Conservation (phyloP, 2,797 vertebrate species). For the Poecilia wingei region DNA sequence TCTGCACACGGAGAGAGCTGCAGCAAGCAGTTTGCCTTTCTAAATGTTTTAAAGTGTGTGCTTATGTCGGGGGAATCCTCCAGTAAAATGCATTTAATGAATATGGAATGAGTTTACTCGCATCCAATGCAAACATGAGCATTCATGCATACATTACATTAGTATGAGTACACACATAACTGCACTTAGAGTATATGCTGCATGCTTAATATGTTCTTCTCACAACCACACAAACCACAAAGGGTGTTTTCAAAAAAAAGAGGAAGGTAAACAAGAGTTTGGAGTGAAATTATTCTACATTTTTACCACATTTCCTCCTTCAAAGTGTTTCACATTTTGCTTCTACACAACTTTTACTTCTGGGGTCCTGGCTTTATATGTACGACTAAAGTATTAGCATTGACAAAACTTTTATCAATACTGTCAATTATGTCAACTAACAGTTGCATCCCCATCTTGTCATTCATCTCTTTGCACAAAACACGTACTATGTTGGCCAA, state of each 20-base stretch:
- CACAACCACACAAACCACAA: conserved; percentile 6
- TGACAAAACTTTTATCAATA: not conserved
- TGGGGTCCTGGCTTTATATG: conserved; percentile 35
- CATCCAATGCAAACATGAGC: conserved; percentile 1
- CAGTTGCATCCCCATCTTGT: not conserved
- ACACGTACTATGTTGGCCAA: conserved; percentile 25
- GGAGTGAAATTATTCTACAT: conserved; percentile 61
- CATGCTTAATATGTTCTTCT: not conserved
- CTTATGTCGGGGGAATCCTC: conserved; percentile 26
- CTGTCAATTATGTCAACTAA: not conserved
- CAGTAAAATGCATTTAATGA: conserved; percentile 38
- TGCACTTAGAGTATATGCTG: conserved; percentile 10
- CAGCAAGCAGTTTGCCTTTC: conserved; percentile 20
- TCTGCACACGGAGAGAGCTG: conserved; percentile 48
- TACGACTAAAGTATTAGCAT: not conserved
- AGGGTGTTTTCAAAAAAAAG: conserved; percentile 13
- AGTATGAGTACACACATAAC: not conserved
- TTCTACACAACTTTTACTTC: conserved; percentile 45
- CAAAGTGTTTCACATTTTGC: conserved; percentile 45
- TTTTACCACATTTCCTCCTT: conserved; percentile 50
- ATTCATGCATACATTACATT: conserved; percentile 9
- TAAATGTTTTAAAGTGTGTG: conserved; percentile 4
- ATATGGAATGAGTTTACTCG: conserved; percentile 33
- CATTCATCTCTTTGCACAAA: conserved; percentile 34
- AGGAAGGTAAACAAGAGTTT: conserved; percentile 13